A percentile compares a stretch with the other conserved stretches of the same genome.
phyloP scores from a whole-genome alignment of 2,113 vertebrate genomes.

The Lycaon pictus region DNA sequence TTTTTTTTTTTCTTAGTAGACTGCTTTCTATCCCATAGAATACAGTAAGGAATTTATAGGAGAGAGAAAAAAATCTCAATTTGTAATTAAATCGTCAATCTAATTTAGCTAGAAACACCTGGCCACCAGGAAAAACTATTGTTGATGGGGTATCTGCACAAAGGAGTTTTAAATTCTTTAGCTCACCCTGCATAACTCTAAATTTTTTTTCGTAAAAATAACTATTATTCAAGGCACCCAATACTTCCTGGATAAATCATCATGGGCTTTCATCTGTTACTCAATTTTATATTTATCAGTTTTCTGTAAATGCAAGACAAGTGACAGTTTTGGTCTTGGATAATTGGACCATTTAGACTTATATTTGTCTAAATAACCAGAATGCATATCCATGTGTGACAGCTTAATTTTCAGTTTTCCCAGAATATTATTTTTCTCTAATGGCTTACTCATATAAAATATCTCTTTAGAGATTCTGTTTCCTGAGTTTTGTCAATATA shows the following conservation, averaged over 20 bases:
- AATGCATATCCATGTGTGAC: background rate
- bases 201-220: background rate
- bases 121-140: background rate
- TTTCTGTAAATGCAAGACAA: background rate
- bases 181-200: background rate
- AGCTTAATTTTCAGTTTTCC: slow-evolving; percentile 9
- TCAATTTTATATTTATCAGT: background rate
- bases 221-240: background rate
- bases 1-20: background rate
- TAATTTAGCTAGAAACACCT: background rate
- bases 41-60: background rate
- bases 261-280: background rate
- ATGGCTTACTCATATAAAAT: background rate
- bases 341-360: slow-evolving; percentile 35
- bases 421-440: slow-evolving; percentile 4
- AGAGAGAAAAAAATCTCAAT: slow-evolving; percentile 21
- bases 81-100: background rate
- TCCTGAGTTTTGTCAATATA: slow-evolving; percentile 9
- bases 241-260: background rate
- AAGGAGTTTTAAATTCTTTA: background rate
- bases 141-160: background rate
- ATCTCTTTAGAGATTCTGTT: slow-evolving; percentile 8
- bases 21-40: background rate
- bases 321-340: background rate
- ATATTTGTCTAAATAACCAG: slow-evolving; percentile 24